Conservation (phyloP, 2,888 invertebrate genomes). For the Nudaria mundana region DNA sequence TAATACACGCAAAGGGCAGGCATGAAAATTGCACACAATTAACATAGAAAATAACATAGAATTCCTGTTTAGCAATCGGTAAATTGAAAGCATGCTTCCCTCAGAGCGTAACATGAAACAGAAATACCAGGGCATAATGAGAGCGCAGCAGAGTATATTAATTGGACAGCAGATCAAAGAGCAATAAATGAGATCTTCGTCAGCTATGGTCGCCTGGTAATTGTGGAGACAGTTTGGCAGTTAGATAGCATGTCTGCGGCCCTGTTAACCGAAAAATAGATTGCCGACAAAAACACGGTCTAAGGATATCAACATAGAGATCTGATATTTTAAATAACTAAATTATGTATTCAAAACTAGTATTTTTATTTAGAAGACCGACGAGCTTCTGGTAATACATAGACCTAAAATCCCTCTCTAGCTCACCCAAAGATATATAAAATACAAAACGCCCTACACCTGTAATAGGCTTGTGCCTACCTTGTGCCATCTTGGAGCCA, state of each 20-base stretch:
- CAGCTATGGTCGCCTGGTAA: slow-evolving; percentile 54
- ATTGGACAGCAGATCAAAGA: slow-evolving; percentile 64
- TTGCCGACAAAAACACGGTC: no score
- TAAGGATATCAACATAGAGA: no score
- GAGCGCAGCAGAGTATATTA: slow-evolving; percentile 55
- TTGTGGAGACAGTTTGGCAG: slow-evolving; percentile 46
- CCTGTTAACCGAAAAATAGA: slow-evolving; percentile 28
- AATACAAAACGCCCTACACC: no score
- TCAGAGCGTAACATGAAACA: slow-evolving; percentile 45
- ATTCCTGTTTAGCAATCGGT: slow-evolving; percentile 16
- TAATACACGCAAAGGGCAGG: slow-evolving; percentile 42
- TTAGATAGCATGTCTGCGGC: slow-evolving; percentile 29
- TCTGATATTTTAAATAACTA: no score
- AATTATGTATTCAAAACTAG: no score
- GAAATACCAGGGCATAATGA: slow-evolving; percentile 56
- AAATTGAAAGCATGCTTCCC: slow-evolving; percentile 18
- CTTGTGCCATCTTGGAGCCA: no score
- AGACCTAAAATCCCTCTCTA: no score
- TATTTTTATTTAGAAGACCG: no score
- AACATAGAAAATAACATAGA: slow-evolving; percentile 7
- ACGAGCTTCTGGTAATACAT: no score
- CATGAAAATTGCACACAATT: not conserved
- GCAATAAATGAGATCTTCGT: slow-evolving; percentile 44
- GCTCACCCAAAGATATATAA: no score
- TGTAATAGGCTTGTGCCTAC: no score